A percentile compares a stretch with the other conserved stretches of the same genome.
phyloP scores from a whole-genome alignment of 2,113 vertebrate genomes.

The Coptodon rendalli region DNA sequence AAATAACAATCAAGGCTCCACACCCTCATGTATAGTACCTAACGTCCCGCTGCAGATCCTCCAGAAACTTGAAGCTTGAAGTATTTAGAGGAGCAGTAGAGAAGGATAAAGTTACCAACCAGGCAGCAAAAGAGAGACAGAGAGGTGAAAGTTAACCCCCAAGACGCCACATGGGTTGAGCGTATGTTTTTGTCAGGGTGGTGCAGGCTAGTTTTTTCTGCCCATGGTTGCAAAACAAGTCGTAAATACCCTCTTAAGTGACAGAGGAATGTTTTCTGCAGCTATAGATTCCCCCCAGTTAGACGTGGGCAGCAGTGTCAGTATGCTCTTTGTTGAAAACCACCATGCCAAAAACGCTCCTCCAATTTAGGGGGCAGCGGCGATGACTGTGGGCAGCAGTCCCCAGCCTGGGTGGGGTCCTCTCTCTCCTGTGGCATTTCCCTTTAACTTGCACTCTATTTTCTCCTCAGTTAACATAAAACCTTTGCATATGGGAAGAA shows the following conservation, averaged over 20 bases:
- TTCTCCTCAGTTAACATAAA: constrained; percentile 8
- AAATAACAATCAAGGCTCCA: not conserved
- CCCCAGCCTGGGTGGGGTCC: constrained; percentile 40
- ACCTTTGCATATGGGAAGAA: constrained; percentile 24
- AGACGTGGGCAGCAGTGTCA: constrained; percentile 34
- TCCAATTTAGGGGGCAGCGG: constrained; percentile 26
- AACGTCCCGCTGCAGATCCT: not conserved
- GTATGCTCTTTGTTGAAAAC: constrained; percentile 39
- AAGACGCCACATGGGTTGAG: not conserved
- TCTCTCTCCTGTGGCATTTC: constrained; percentile 26
- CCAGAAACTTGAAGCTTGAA: not conserved
- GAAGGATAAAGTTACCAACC: constrained; percentile 12
- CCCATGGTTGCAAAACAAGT: not conserved
- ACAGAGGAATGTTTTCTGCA: constrained; percentile 25
- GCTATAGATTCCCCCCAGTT: constrained; percentile 14
- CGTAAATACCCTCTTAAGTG: not conserved
- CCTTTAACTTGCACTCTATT: not conserved
- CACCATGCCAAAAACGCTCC: constrained; percentile 18
- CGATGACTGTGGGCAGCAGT: constrained; percentile 45
- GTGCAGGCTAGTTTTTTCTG: not conserved
- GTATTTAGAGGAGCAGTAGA: constrained; percentile 8
- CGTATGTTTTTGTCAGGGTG: not conserved
- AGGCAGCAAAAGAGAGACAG: not conserved
- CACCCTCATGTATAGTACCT: not conserved
- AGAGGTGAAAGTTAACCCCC: not conserved